Base-by-base conservation (phyloP, 2,113 vertebrate species). In the Turnix velox region DNA sequence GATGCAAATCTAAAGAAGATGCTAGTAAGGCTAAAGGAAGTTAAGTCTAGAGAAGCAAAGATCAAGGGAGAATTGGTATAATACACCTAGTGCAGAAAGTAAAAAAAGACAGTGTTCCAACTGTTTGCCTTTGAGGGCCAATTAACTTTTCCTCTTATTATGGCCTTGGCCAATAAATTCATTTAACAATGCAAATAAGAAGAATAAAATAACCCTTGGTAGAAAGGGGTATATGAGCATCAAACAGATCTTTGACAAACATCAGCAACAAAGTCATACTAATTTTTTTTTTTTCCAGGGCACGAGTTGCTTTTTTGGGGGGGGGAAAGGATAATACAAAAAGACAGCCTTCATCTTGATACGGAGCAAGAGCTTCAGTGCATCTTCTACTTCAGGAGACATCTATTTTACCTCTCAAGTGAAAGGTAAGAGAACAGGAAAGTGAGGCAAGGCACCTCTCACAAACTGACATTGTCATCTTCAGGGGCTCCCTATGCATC, bases 41-140 rank as follows among this genome's bases (percentile, higher is more conserved):
- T 78, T 61, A 82, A 77, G 23, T 10, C 46, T 37, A 16, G 12
- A 45, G 19, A 90, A 79, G 14, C 30, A 85, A 20, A 52, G 16
- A 69, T 0, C 69, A 51, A 80, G 54, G 73, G 3, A 23, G 59
- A 93, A 80, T 15, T 91, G 13, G 9, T 15, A 30, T 37, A 66
- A 88, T 40, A 76, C 4, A 62, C 0, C 0, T 7, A 65, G 40
- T 5, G 6, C 7, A 81, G 30, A 67, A 84, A 86, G 18, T 22
- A 0, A 61, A 76, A 76, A 57, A 76, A 51, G 2, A 22, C 0
- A 48, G 5, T 0, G 1, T 43, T 86, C 46, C 18, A 46, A 43
- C 13, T 31, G 9, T 13, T 72, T 67, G 43, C 9, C 24, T 80
- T 77, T 77, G 35, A 30, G 55, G 15, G 74, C 54, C 68, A 51